Conservation (phyloP, 2,888 invertebrate species). For the Xanthia icteritia region DNA sequence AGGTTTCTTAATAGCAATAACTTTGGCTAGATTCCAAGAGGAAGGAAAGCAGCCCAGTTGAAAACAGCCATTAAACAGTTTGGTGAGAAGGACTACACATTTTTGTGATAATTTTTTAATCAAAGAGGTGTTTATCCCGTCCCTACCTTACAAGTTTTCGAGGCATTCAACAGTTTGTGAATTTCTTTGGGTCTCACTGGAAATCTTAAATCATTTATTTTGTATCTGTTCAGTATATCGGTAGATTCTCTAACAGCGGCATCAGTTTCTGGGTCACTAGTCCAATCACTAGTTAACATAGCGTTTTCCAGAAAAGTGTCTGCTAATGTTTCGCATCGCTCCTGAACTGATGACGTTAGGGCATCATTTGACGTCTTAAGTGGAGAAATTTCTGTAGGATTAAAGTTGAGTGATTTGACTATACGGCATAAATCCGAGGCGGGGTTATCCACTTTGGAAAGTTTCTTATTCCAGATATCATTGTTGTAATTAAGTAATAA, state of each 20-base stretch:
- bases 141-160: slow-evolving; percentile 1
- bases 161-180: background rate
- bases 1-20: slow-evolving; percentile 41
- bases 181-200: background rate
- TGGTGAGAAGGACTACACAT: background rate
- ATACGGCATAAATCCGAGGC: slow-evolving; percentile 12
- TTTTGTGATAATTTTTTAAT: background rate
- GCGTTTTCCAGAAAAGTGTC: background rate
- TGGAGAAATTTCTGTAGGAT: background rate
- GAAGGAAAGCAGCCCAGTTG: slow-evolving; percentile 25
- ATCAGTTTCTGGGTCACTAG: slow-evolving; percentile 8
- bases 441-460: slow-evolving; percentile 19
- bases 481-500: background rate
- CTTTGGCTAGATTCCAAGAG: slow-evolving; percentile 44
- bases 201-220: background rate
- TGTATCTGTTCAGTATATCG: background rate
- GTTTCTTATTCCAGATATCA: background rate
- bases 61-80: background rate
- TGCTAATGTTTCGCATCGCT: background rate
- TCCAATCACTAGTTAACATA: background rate
- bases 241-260: background rate
- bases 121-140: background rate
- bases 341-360: background rate
- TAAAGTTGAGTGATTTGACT: background rate
- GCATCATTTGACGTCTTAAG: background rate